Evolutionary conservation across 2,113 vertebrate genomes (phyloP).

Genomic region (Corydoras maculifer): DNA sequence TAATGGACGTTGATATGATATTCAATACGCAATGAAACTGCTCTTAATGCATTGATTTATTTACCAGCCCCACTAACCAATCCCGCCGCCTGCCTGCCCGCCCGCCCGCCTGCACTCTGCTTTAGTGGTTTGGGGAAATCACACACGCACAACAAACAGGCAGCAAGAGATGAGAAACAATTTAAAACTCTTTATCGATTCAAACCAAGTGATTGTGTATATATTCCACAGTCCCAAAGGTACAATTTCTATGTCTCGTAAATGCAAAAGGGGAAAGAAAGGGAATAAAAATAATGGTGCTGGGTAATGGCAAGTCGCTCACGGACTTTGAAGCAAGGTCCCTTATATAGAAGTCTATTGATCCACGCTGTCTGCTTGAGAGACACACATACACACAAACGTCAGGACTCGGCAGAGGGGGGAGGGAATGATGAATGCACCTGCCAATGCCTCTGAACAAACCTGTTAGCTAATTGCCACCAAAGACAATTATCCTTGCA

Average conservation of each 20-base stretch:
- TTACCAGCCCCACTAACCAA: constrained; percentile 55
- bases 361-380: constrained; percentile 73
- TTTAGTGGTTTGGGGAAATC: constrained; percentile 24
- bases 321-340: constrained; percentile 86
- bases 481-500: constrained; percentile 96
- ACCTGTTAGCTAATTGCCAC: constrained; percentile 98
- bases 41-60: constrained; percentile 68
- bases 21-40: constrained; percentile 62
- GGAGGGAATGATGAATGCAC: constrained; percentile 85
- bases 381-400: constrained; percentile 44
- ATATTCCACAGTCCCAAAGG: constrained; percentile 68
- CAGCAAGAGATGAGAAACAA: constrained; percentile 66
- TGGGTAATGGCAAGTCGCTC: constrained; percentile 77
- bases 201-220: constrained; percentile 74
- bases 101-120: constrained; percentile 45
- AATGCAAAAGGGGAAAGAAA: constrained; percentile 82
- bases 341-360: constrained; percentile 94
- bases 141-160: constrained; percentile 54
- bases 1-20: constrained; percentile 67
- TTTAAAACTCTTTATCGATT: constrained; percentile 80
- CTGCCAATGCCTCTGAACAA: constrained; percentile 93
- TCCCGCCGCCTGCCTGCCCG: constrained; percentile 7
- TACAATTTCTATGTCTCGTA: constrained; percentile 69
- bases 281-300: constrained; percentile 77
- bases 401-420: constrained; percentile 69